Conservation (phyloP, 2,888 invertebrate species). For the Epicampocera succincta region DNA sequence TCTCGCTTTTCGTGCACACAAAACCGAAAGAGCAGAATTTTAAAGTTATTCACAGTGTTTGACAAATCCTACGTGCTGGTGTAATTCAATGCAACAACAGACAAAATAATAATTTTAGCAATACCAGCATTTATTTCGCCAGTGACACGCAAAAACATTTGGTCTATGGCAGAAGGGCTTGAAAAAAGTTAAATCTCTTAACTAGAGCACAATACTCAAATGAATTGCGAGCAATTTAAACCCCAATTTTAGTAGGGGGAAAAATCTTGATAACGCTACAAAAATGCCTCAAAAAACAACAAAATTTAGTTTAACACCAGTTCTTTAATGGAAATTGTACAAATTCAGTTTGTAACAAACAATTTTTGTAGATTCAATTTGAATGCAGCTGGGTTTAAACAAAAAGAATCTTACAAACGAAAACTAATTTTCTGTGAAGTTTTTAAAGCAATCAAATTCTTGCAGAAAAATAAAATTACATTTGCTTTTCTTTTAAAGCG, state of each 20-base stretch:
- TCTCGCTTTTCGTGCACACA: neutral
- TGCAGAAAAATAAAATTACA: too few relatives aligned
- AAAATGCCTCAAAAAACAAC: neutral
- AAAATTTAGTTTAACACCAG: neutral
- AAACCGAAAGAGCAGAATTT: neutral
- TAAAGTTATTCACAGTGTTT: slow-evolving; percentile 38
- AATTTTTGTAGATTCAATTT: too few relatives aligned
- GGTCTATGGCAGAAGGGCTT: too few relatives aligned
- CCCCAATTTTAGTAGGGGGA: neutral
- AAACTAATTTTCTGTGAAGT: too few relatives aligned
- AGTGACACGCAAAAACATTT: too few relatives aligned
- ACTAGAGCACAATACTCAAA: neutral
- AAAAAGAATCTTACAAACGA: too few relatives aligned
- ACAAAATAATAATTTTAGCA: neutral
- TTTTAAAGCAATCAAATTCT: too few relatives aligned
- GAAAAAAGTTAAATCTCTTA: too few relatives aligned
- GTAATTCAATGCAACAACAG: slow-evolving; percentile 16
- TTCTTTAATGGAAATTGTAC: slow-evolving; percentile 3
- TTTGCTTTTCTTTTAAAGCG: too few relatives aligned
- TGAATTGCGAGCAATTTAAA: too few relatives aligned
- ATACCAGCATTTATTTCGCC: too few relatives aligned
- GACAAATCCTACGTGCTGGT: slow-evolving; percentile 11
- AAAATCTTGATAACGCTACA: slow-evolving; percentile 1
- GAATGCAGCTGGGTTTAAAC: too few relatives aligned
- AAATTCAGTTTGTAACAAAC: slow-evolving; percentile 4